Conservation (phyloP, 2,888 invertebrate genomes). For the Fragum whitleyi region DNA sequence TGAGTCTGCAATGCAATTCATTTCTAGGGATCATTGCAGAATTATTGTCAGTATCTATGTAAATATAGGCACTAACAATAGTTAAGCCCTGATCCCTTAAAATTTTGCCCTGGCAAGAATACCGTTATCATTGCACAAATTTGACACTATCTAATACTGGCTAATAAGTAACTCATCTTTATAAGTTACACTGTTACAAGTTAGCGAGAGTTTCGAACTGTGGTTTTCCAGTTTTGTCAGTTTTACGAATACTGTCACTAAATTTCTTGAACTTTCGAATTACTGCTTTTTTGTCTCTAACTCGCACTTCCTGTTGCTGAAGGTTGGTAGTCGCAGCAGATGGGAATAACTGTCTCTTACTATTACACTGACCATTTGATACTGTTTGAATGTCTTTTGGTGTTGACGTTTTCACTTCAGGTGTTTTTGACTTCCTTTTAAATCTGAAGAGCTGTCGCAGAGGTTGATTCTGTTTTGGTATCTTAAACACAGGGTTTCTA, state of each 20-base stretch:
- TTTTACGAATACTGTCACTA: conserved; percentile 76
- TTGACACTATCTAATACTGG: conserved; percentile 11
- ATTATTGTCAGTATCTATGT: no score
- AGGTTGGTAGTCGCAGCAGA: conserved; percentile 55
- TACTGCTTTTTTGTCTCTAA: conserved; percentile 79
- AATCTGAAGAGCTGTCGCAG: conserved; percentile 68
- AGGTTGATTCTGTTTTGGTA: conserved; percentile 68
- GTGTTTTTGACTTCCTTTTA: conserved; percentile 67
- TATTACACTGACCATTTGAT: conserved; percentile 64
- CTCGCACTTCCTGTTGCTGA: conserved; percentile 66
- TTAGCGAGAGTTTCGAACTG: conserved; percentile 78
- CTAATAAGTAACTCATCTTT: background rate
- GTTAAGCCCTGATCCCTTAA: background rate
- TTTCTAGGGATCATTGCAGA: no score
- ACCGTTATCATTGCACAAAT: conserved; percentile 18
- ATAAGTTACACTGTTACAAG: conserved; percentile 63
- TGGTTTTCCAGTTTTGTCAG: conserved; percentile 68
- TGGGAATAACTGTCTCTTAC: conserved; percentile 73
- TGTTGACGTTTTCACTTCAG: conserved; percentile 68
- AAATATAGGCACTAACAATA: background rate
- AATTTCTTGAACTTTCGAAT: conserved; percentile 78
- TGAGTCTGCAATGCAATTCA: no score
- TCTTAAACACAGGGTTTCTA: conserved; percentile 65
- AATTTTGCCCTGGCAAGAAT: conserved; percentile 10
- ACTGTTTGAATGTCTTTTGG: conserved; percentile 62